Evolutionary conservation across 2,113 vertebrate species (phyloP).

Genomic region (Spea bombifrons): DNA sequence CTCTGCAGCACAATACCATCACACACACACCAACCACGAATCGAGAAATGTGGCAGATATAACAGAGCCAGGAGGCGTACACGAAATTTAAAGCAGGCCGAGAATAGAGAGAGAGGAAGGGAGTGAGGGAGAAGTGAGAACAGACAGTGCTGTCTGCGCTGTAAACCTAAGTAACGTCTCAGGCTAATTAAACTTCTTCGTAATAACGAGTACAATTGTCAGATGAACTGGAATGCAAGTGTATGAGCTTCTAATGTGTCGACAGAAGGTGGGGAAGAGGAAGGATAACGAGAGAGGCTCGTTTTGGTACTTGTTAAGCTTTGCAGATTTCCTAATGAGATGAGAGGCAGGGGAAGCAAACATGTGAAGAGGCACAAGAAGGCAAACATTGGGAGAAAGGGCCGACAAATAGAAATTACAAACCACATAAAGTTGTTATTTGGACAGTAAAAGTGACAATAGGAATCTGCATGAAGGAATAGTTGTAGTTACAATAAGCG

Average conservation of each 20-base stretch:
- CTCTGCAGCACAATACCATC: constrained; percentile 21
- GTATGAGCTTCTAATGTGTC: constrained; percentile 40
- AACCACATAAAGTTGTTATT: neutral
- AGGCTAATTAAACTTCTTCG: constrained; percentile 43
- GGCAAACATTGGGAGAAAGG: constrained; percentile 48
- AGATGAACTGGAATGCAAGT: constrained; percentile 42
- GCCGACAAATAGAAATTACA: neutral
- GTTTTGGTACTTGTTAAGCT: constrained; percentile 40
- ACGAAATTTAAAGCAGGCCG: constrained; percentile 38
- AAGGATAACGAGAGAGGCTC: constrained; percentile 26
- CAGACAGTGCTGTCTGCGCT: constrained; percentile 45
- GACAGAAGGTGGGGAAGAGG: constrained; percentile 39
- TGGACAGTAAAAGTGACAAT: neutral
- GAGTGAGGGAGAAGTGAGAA: constrained; percentile 42
- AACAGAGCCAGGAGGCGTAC: constrained; percentile 43
- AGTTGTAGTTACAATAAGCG: too few species aligned
- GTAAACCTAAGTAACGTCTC: constrained; percentile 42
- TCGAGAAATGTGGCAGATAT: constrained; percentile 40
- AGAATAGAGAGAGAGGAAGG: constrained; percentile 18
- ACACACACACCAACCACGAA: constrained; percentile 36
- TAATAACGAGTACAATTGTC: constrained; percentile 46
- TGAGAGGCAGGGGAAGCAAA: constrained; percentile 54
- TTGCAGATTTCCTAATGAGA: constrained; percentile 43
- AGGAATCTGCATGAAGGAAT: too few species aligned
- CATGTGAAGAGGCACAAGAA: constrained; percentile 54